Conservation (phyloP, 2,888 invertebrate genomes). For the Halictus quadricinctus region DNA sequence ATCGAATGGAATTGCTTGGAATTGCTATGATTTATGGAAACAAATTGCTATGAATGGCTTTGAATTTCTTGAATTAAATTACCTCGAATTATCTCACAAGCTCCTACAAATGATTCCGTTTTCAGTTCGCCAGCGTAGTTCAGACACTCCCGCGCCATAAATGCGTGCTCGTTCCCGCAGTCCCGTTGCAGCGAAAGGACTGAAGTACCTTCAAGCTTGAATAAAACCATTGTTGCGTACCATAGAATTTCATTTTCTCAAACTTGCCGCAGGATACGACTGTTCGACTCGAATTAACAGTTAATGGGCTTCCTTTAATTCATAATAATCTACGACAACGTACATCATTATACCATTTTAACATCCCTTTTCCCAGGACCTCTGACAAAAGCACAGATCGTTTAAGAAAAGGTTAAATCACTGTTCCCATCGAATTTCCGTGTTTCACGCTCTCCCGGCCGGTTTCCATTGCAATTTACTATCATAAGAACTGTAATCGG, state of each 20-base stretch:
- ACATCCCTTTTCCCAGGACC: constrained; percentile 4
- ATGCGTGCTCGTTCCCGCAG: not conserved
- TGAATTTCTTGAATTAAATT: not conserved
- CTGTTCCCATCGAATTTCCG: constrained; percentile 19
- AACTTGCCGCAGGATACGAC: constrained; percentile 25
- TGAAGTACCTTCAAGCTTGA: not conserved
- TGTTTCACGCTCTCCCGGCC: constrained; percentile 6
- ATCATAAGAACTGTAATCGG: not conserved
- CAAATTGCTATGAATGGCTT: no score
- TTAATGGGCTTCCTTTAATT: not conserved
- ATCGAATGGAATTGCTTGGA: no score
- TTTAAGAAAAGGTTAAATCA: constrained; percentile 18
- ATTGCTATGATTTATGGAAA: no score
- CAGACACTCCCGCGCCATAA: not conserved
- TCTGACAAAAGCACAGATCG: not conserved
- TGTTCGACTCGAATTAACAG: not conserved
- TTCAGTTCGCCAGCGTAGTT: not conserved
- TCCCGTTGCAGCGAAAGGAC: not conserved
- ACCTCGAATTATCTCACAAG: not conserved
- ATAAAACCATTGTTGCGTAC: not conserved
- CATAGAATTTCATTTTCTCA: constrained; percentile 26
- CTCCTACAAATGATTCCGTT: not conserved
- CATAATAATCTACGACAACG: not conserved
- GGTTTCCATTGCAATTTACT: constrained; percentile 2
- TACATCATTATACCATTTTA: not conserved